A percentile compares a stretch with the other conserved stretches of the same genome.
Evolutionary conservation across 2,888 invertebrate species (phyloP).

Genomic region (Silvanus unidentatus): DNA sequence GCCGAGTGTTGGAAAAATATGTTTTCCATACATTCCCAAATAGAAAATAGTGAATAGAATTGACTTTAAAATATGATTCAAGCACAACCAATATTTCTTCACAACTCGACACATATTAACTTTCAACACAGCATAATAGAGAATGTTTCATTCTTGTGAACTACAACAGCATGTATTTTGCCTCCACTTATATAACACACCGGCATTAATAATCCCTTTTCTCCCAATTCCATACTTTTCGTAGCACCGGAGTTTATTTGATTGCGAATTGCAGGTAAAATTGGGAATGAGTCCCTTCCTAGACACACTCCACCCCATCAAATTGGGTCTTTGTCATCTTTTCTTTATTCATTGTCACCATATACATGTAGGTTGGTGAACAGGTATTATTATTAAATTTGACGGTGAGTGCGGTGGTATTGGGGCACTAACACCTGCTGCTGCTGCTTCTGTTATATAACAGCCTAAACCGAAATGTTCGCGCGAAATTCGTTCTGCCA

Average conservation of each 20-base stretch:
- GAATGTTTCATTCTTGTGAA: slow-evolving; percentile 11
- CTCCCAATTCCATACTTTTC: not conserved
- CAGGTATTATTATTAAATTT: slow-evolving; percentile 23
- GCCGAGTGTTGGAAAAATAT: no score
- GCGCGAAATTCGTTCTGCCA: slow-evolving; percentile 1
- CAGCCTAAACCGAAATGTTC: slow-evolving; percentile 6
- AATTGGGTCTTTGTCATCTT: not conserved
- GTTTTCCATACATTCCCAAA: no score
- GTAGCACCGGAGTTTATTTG: no score
- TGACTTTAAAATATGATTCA: slow-evolving; percentile 43
- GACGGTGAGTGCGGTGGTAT: slow-evolving; percentile 13
- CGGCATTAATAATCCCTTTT: slow-evolving; percentile 11
- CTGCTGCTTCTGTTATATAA: slow-evolving; percentile 13
- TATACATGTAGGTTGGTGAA: no score
- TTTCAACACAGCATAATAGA: slow-evolving; percentile 8
- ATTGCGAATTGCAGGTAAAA: no score
- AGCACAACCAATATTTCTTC: slow-evolving; percentile 36
- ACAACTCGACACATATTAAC: slow-evolving; percentile 22
- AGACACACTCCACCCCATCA: no score
- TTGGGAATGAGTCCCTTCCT: no score
- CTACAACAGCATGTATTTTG: no score
- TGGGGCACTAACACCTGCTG: slow-evolving; percentile 24
- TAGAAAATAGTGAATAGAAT: slow-evolving; percentile 32
- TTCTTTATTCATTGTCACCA: no score
- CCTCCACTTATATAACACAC: no score